Evolutionary conservation across 2,113 vertebrate species (phyloP).

Genomic region (Alethe diademata): DNA sequence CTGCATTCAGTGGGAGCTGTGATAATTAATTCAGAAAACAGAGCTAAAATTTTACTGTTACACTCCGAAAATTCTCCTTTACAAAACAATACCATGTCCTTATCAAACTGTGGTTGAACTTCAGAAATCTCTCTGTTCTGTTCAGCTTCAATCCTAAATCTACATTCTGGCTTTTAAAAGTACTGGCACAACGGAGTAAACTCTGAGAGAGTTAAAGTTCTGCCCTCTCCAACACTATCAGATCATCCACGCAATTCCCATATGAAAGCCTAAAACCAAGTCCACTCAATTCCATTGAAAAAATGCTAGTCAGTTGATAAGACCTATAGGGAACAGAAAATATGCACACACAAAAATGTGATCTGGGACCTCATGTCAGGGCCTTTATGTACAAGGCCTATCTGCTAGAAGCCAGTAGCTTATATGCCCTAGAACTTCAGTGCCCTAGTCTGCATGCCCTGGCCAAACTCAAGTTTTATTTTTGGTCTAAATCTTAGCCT

Average conservation of each 20-base stretch:
- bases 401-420: background rate
- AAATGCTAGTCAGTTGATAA: background rate
- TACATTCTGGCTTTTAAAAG: background rate
- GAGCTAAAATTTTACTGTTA: background rate
- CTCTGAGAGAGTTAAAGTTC: background rate
- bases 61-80: background rate
- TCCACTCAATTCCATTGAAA: background rate
- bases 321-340: background rate
- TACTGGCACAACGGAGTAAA: background rate
- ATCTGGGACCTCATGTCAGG: background rate
- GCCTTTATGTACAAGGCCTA: background rate
- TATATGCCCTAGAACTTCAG: background rate
- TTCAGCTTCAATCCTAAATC: background rate
- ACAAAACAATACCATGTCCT: background rate
- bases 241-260: background rate
- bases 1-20: background rate
- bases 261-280: background rate
- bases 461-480: background rate
- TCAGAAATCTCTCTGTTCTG: background rate
- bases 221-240: background rate
- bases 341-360: background rate
- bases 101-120: background rate
- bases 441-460: background rate
- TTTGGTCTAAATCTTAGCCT: slow-evolving; percentile 1
- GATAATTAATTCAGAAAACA: background rate